A percentile compares a stretch with the other conserved stretches of the same genome.
Conservation (phyloP, 2,888 invertebrate genomes). For the Hipparchia sbordonii region DNA sequence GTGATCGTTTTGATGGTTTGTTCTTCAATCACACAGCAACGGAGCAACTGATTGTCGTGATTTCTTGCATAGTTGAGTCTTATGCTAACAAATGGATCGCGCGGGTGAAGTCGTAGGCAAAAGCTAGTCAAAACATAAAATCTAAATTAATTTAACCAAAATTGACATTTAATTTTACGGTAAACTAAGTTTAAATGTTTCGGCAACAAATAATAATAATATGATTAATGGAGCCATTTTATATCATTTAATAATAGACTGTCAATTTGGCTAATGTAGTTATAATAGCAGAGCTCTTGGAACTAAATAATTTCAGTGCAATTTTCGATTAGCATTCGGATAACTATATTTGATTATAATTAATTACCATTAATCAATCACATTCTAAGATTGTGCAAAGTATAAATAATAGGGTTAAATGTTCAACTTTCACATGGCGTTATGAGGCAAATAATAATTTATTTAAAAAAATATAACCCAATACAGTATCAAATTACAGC, state of each 20-base stretch:
- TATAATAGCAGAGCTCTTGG: neutral
- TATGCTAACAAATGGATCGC: too few relatives aligned
- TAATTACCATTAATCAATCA: conserved; percentile 1
- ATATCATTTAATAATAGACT: neutral
- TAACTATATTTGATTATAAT: conserved; percentile 1
- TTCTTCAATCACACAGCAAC: too few relatives aligned
- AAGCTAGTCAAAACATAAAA: too few relatives aligned
- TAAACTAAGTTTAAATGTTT: neutral
- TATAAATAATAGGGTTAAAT: neutral
- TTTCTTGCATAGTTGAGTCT: too few relatives aligned
- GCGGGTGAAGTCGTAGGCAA: too few relatives aligned
- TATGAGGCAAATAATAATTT: too few relatives aligned
- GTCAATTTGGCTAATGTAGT: conserved; percentile 2
- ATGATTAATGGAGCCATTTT: conserved; percentile 1
- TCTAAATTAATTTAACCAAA: too few relatives aligned
- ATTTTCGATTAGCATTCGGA: neutral
- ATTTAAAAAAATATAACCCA: too few relatives aligned
- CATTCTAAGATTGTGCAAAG: neutral
- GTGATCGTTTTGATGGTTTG: too few relatives aligned
- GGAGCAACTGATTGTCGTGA: too few relatives aligned
- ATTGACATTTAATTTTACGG: too few relatives aligned
- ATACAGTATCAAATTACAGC: too few relatives aligned
- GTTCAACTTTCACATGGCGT: neutral
- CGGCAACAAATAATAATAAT: neutral
- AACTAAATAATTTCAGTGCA: neutral